Percentiles rank a stretch among this genome's conserved stretches.
Conservation (phyloP, 2,113 vertebrate genomes). For the Ctenomys sociabilis region DNA sequence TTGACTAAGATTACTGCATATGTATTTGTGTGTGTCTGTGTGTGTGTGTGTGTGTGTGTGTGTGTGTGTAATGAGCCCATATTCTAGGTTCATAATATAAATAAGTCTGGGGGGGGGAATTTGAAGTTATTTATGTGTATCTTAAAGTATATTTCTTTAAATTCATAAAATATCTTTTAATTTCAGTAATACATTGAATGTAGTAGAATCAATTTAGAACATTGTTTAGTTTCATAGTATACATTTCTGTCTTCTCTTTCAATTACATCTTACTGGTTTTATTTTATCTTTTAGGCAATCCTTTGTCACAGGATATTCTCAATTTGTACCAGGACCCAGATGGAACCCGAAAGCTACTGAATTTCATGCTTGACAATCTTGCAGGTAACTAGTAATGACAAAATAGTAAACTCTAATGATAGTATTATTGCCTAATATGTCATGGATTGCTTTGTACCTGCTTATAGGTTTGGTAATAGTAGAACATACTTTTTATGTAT, state of each 20-base stretch:
- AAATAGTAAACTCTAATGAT: slow-evolving; percentile 39
- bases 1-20: slow-evolving; percentile 1
- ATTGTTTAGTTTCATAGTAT: neutral
- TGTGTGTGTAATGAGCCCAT: neutral
- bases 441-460: slow-evolving; percentile 24
- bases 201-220: slow-evolving; percentile 14
- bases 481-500: neutral
- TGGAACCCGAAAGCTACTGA: slow-evolving; percentile 98
- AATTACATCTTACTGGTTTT: slow-evolving; percentile 42
- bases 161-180: neutral
- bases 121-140: neutral
- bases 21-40: neutral
- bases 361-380: slow-evolving; percentile 99
- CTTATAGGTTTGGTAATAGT: neutral
- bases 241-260: slow-evolving; percentile 27
- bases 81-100: neutral
- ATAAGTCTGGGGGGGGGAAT: neutral
- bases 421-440: neutral
- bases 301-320: slow-evolving; percentile 99
- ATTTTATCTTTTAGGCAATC: slow-evolving; percentile 92
- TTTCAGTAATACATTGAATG: slow-evolving; percentile 36
- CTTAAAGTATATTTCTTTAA: slow-evolving; percentile 15
- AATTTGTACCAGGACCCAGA: slow-evolving; percentile 98
- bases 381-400: slow-evolving; percentile 87
- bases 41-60: neutral